A percentile compares a stretch with the other conserved stretches of the same genome.
Evolutionary conservation across 2,888 invertebrate genomes (phyloP).

Genomic region (Drosophila siamana): DNA sequence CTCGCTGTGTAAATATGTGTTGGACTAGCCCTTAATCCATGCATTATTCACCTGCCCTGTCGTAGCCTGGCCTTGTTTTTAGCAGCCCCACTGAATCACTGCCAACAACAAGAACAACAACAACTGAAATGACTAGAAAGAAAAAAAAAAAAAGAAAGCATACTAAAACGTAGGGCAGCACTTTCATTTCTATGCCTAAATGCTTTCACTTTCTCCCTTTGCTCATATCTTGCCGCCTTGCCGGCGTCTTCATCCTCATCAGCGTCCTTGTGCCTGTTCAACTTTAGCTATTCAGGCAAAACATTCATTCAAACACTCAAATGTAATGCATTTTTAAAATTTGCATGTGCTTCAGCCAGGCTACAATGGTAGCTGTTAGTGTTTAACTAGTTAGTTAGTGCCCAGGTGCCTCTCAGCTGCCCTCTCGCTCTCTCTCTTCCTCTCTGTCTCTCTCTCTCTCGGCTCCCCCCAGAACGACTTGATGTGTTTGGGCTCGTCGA

Average conservation of each 20-base stretch:
- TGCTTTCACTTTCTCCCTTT: constrained; percentile 52
- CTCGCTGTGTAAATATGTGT: not conserved
- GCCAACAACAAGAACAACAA: constrained; percentile 21
- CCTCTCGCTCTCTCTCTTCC: not conserved
- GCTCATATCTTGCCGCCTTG: constrained; percentile 31
- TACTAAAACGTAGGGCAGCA: constrained; percentile 36
- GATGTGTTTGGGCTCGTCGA: not conserved
- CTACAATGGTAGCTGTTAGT: constrained; percentile 58
- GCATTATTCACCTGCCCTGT: constrained; percentile 42
- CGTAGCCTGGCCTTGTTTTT: constrained; percentile 49
- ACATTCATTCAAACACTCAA: constrained; percentile 60
- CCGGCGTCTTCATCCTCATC: not conserved
- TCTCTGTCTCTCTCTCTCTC: not conserved
- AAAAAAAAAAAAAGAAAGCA: constrained; percentile 1
- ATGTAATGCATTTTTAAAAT: constrained; percentile 75
- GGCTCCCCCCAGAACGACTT: not conserved
- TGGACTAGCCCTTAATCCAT: constrained; percentile 38
- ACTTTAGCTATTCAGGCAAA: constrained; percentile 19
- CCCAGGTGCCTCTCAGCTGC: constrained; percentile 19
- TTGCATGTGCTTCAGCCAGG: constrained; percentile 63
- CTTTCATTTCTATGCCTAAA: constrained; percentile 63
- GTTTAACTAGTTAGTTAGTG: constrained; percentile 76
- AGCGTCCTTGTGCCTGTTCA: not conserved
- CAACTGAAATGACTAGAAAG: constrained; percentile 1
- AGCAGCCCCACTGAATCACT: constrained; percentile 53